Conservation (phyloP, 2,797 vertebrate species). For the Caiman crocodilus region DNA sequence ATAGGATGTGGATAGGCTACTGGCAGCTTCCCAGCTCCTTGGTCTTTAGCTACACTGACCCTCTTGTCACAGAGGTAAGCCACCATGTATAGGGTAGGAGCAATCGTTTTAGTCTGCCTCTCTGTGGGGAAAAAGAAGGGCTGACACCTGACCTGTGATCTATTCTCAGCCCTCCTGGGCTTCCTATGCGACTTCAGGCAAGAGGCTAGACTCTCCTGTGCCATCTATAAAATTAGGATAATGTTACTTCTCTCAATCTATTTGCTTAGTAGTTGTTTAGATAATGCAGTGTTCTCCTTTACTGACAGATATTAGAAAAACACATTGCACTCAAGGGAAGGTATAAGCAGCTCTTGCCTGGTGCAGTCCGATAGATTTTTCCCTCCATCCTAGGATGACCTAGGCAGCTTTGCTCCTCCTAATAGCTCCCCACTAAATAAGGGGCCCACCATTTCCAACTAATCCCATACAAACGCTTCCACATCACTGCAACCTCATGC, state of each 20-base stretch:
- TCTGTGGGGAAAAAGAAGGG: background rate
- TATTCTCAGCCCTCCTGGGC: background rate
- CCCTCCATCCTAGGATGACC: background rate
- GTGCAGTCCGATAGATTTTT: background rate
- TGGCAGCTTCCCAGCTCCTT: background rate
- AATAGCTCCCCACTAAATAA: background rate
- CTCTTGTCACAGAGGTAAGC: background rate
- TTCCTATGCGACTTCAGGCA: background rate
- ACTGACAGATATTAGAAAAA: background rate
- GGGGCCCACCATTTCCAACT: background rate
- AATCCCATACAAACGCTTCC: background rate
- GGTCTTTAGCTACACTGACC: background rate
- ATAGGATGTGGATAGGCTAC: background rate
- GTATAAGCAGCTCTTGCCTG: background rate
- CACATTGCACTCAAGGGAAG: background rate
- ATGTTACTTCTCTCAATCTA: background rate
- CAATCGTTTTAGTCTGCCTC: fast-evolving
- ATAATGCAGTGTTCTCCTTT: background rate
- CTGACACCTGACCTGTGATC: background rate
- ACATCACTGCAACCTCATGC: background rate
- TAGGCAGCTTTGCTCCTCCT: fast-evolving
- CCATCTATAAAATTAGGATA: background rate
- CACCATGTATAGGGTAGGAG: background rate
- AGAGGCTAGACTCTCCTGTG: background rate
- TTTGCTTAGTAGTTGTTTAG: background rate